phyloP scores from a whole-genome alignment of 2,888 invertebrate genomes.

The Drosophila eohydei region DNA sequence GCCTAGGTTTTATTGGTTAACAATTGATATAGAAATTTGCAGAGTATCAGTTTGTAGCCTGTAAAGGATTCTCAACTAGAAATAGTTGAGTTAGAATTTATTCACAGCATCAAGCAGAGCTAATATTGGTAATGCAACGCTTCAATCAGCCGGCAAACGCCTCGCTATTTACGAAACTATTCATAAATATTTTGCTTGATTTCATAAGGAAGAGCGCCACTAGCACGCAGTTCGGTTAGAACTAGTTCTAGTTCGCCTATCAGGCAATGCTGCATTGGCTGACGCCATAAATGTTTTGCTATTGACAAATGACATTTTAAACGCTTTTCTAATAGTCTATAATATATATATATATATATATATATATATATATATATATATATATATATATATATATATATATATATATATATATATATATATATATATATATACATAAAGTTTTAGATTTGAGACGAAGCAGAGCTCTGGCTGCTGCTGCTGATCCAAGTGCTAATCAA shows the following conservation, averaged over 20 bases:
- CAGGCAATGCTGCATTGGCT: conserved; percentile 7
- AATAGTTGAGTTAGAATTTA: neutral
- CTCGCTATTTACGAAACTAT: neutral
- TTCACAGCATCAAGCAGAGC: neutral
- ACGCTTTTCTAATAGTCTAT: neutral
- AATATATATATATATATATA: neutral
- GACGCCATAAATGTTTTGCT: conserved; percentile 7
- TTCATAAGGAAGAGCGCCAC: neutral
- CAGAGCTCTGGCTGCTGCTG: conserved; percentile 3
- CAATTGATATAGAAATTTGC: no score
- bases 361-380: neutral
- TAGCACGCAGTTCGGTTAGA: neutral
- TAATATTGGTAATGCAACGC: neutral
- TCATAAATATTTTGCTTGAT: neutral
- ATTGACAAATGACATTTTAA: conserved; percentile 7
- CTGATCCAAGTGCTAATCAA: conserved; percentile 66
- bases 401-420: neutral
- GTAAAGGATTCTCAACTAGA: neutral
- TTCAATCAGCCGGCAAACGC: neutral
- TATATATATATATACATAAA: neutral
- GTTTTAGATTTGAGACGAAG: neutral
- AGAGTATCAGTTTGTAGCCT: neutral
- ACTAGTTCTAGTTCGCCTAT: neutral
- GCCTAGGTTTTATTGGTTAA: no score
- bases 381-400: no score